These are phyloP conservation scores for Dinoponera quadriceps DNA, from an alignment of 1,140 invertebrate species.

Conservation along the genomic window DNA sequence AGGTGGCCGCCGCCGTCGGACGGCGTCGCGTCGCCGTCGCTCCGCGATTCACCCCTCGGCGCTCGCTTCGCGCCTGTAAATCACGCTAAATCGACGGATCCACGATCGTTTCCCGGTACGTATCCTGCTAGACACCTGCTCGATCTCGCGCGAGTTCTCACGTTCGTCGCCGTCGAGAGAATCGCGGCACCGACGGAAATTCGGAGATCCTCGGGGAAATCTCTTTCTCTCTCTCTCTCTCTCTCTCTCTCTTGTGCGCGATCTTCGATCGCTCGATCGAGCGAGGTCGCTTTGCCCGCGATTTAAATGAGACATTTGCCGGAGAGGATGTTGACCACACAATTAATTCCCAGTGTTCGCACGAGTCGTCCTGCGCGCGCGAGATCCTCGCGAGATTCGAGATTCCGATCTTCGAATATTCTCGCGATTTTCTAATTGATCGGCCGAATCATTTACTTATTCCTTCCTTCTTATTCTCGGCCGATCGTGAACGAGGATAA, in stretches of 20 bases:
- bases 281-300: not conserved
- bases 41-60: constrained; percentile 27
- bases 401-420: too few relatives aligned
- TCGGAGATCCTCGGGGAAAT: not conserved
- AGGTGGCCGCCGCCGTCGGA: too few relatives aligned
- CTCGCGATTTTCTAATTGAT: too few relatives aligned
- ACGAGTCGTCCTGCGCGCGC: not conserved
- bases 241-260: too few relatives aligned
- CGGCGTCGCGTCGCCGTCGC: constrained; percentile 31
- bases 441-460: too few relatives aligned
- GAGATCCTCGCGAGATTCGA: too few relatives aligned
- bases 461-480: too few relatives aligned
- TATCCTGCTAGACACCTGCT: constrained; percentile 3
- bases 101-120: constrained; percentile 24
- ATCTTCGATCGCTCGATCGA: constrained; percentile 24
- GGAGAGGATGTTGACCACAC: not conserved
- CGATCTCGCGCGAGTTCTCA: not conserved
- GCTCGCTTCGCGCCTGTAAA: not conserved
- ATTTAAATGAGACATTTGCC: not conserved
- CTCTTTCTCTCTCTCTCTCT: too few relatives aligned
- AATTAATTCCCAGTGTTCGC: not conserved
- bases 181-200: not conserved
- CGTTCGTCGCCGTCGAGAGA: not conserved
- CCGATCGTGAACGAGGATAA: too few relatives aligned
- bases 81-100: constrained; percentile 17